A percentile compares a stretch with the other conserved stretches of the same genome.
Evolutionary conservation across 2,113 vertebrate genomes (phyloP).

Genomic region (Lycaon pictus): DNA sequence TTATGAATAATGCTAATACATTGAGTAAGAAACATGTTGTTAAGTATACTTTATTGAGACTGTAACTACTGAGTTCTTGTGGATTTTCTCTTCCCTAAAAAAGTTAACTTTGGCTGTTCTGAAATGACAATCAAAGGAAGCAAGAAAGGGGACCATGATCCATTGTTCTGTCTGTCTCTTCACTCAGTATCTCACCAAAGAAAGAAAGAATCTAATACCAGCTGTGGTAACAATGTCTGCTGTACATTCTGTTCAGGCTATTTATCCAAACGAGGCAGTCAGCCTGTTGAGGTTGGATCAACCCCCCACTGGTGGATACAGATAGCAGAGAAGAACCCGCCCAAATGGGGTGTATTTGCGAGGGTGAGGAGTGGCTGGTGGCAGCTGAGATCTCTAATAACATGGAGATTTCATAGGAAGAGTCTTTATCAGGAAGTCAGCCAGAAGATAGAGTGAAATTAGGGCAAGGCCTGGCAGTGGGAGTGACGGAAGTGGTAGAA

Average conservation of each 20-base stretch:
- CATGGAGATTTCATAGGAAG: neutral
- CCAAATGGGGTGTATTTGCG: conserved; percentile 38
- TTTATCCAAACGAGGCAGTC: conserved; percentile 14
- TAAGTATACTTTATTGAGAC: conserved; percentile 73
- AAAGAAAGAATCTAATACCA: neutral
- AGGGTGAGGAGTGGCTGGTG: neutral
- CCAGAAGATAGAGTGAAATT: neutral
- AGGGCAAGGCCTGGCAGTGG: neutral
- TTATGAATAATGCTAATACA: conserved; percentile 69
- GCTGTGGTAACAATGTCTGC: neutral
- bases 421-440: neutral
- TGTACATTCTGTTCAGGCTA: neutral
- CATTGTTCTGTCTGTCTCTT: neutral
- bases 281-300: neutral
- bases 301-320: neutral
- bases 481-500: too few relatives aligned
- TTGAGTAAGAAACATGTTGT: conserved; percentile 71
- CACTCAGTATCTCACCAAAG: neutral
- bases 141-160: neutral
- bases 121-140: conserved; percentile 8
- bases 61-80: conserved; percentile 43
- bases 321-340: conserved; percentile 64
- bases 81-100: conserved; percentile 62
- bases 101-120: conserved; percentile 37
- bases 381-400: neutral